Evolutionary conservation across 2,797 vertebrate species (phyloP), one percentile per base, ranked within the genome.

Genomic region (Pipistrellus pipistrellus): DNA sequence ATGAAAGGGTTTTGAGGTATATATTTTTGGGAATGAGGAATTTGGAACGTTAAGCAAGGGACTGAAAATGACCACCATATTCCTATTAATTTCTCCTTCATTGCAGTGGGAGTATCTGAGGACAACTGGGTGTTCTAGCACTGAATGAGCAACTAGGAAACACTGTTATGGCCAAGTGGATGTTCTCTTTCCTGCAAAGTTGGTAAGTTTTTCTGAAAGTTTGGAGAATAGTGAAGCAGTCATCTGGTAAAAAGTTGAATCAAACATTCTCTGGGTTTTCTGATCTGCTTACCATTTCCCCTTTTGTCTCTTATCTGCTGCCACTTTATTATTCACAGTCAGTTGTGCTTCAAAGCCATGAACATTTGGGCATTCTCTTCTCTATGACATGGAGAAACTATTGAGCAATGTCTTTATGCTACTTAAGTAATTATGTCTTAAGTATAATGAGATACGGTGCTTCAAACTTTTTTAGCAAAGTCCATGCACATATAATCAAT

Each of bases 401-500:
- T 64, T 81, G 85, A 57, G 57, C 64, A 75, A 25, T 71, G 48
- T 71, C 57, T 57, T 73, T 81, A 44, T n/a, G 27, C 78, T 88
- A 77, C 46, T 88, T 76, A 95, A 86, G 53, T 85, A 81, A 72
- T 95, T 88, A 75, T 57, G 38, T 88, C 80, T 80, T 62, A 87
- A 90, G 71, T 57, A 96, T 76, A 94, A 82, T 86, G 82, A 92
- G 53, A 94, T 76, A 81, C 41, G 35, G 73, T 96, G 82, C 69
- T 53, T 80, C 12, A 59, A 17, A 41, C 71, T 68, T 69, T 69
- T 87, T 88, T 64, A 88, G 66, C 96, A 76, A 32, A 93, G 81
- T 20, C 82, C 89, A 90, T 64, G 87, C n/a, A 87, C 83, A 88
- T 48, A 15, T 53, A 76, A 82, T 85, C 64, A 71, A 57, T 14